These are phyloP conservation scores for Micoletzkya japonica DNA, from an alignment of 2,888 invertebrate genomes.

Conservation along the genomic window DNA sequence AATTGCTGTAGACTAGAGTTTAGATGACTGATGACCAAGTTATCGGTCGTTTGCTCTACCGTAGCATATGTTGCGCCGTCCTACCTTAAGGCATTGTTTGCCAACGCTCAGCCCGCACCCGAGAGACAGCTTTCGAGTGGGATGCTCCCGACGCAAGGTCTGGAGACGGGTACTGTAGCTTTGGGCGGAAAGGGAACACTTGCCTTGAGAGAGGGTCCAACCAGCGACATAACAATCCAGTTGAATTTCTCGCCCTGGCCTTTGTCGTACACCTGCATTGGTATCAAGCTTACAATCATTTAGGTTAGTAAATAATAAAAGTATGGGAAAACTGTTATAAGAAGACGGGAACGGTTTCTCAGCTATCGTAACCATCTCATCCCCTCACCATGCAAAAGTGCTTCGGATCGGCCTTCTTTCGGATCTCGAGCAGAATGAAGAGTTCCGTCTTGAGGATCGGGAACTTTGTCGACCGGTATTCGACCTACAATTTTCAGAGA, in stretches of 20 bases:
- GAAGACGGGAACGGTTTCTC: not conserved
- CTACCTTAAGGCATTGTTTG: constrained; percentile 29
- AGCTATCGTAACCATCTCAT: not conserved
- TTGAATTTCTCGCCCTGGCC: constrained; percentile 24
- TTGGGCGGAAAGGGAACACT: not conserved
- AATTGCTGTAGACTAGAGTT: too few relatives aligned
- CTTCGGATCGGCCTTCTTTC: constrained; percentile 22
- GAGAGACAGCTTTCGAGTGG: constrained; percentile 24
- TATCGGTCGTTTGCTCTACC: not conserved
- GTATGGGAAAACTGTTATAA: not conserved
- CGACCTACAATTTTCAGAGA: constrained; percentile 18
- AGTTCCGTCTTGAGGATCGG: constrained; percentile 26
- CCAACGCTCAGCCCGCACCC: constrained; percentile 30
- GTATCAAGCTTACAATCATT: not conserved
- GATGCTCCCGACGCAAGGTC: constrained; percentile 26
- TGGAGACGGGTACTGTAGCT: not conserved
- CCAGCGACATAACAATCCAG: constrained; percentile 27
- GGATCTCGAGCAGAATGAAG: constrained; percentile 27
- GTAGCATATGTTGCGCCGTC: not conserved
- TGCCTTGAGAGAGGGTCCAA: constrained; percentile 26
- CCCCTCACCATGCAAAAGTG: constrained; percentile 16
- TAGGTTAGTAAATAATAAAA: too few relatives aligned
- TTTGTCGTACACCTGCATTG: constrained; percentile 20
- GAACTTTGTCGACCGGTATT: constrained; percentile 7
- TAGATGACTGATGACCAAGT: not conserved